phyloP scores from a whole-genome alignment of 2,113 vertebrate genomes.

The Misgurnus anguillicaudatus region DNA sequence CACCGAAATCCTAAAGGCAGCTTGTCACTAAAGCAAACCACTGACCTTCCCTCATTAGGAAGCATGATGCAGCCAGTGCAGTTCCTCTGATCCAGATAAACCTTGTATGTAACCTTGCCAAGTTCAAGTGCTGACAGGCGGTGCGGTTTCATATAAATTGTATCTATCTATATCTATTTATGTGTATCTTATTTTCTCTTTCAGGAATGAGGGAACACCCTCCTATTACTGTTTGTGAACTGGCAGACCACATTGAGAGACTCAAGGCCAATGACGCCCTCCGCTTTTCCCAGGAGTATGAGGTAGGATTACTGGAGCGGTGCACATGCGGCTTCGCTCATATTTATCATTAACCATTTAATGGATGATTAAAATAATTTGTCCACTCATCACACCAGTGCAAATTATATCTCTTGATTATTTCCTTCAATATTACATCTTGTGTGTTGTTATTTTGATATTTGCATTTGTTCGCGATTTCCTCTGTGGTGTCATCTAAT shows the following conservation, averaged over 20 bases:
- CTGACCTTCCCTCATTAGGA: conserved; percentile 53
- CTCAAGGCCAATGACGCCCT: conserved; percentile 91
- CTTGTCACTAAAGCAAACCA: conserved; percentile 40
- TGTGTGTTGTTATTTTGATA: background rate
- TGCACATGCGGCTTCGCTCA: background rate
- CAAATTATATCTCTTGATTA: too few species aligned
- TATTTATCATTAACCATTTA: background rate
- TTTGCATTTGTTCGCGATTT: background rate
- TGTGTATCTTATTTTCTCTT: conserved; percentile 18
- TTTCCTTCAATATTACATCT: background rate
- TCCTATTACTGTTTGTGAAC: conserved; percentile 82
- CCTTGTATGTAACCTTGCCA: conserved; percentile 63
- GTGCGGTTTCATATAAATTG: background rate
- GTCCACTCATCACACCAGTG: too few species aligned
- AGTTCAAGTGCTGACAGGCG: conserved; percentile 47
- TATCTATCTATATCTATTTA: background rate
- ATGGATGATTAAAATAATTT: too few species aligned
- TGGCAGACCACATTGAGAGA: conserved; percentile 87
- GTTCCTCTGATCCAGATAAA: conserved; percentile 67
- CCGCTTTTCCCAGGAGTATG: conserved; percentile 94
- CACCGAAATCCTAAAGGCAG: conserved; percentile 40
- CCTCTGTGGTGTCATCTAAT: background rate
- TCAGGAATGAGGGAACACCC: conserved; percentile 89
- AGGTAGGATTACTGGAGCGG: conserved; percentile 72
- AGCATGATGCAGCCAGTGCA: conserved; percentile 50